Base-by-base conservation (phyloP, 2,113 vertebrate genomes). In the Corapipo altera region DNA sequence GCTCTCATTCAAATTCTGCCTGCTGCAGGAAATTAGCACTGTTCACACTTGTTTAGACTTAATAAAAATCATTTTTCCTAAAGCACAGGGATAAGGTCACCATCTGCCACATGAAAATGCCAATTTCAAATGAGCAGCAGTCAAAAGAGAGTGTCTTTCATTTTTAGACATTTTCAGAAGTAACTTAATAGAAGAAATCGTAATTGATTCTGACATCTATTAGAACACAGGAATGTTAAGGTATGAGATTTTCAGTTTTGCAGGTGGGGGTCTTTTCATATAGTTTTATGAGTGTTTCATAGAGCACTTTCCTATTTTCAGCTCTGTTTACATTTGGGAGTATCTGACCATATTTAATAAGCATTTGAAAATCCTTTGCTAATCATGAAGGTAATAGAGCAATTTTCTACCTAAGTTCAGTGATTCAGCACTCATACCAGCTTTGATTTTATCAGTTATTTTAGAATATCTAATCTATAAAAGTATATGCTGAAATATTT, bases 41-140 rank as follows among this genome's bases (percentile, higher is more conserved):
- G 95, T 98, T 99, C 98, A 98, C 96, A 97, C 98, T 98, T 98
- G 97, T 98, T 98, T 99, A 98, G 98, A 98, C 98, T 98, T 99
- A 98, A 99, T 99, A 98, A 99, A 99, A 98, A 98, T 98, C 94
- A 98, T 98, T 98, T 98, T 98, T 98, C 97, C 97, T 98, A 97
- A 98, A 98, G 91, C 95, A 90, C 92, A 93, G 87, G 75, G 97
- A 98, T 98, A 98, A 98, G 98, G 98, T 98, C 97, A 98, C 99
- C 98, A 99, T 99, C 99, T 99, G 99, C 97, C 97, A 98, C 97
- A 95, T 94, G 97, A 97, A 98, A 98, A 98, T 97, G 96, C 97
- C 96, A 97, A 76, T 98, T 97, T 97, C 95, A 98, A 98, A 97
- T 97, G 96, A 98, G 95, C 97, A 98, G 88, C 94, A 97, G 75